Conservation (phyloP, 2,888 invertebrate species). For the Drosophila testacea region DNA sequence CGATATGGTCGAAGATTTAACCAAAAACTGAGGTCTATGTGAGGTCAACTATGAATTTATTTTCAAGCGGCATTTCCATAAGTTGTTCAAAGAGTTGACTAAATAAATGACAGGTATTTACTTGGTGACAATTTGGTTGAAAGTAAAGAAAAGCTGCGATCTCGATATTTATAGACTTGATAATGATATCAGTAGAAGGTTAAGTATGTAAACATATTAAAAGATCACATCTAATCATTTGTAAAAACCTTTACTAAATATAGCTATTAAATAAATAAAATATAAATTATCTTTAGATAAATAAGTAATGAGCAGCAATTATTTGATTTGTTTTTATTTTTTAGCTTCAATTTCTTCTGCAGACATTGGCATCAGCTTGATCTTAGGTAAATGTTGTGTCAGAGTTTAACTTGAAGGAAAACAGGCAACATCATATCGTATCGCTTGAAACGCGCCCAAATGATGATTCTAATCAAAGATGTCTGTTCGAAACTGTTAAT, state of each 20-base stretch:
- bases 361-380: constrained; percentile 9
- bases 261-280: too few relatives aligned
- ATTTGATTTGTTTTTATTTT: not conserved
- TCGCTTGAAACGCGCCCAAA: constrained; percentile 69
- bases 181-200: too few relatives aligned
- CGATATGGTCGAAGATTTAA: constrained; percentile 15
- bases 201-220: too few relatives aligned
- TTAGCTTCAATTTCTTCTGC: not conserved
- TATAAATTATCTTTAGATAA: too few relatives aligned
- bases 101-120: constrained; percentile 26
- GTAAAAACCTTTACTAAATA: too few relatives aligned
- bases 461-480: constrained; percentile 74
- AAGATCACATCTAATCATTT: too few relatives aligned
- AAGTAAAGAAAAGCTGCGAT: not conserved
- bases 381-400: constrained; percentile 32
- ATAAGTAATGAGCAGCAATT: too few relatives aligned
- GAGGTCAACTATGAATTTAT: constrained; percentile 63
- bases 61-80: constrained; percentile 35
- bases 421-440: constrained; percentile 28
- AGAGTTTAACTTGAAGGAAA: constrained; percentile 34
- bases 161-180: not conserved
- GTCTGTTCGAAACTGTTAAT: constrained; percentile 73
- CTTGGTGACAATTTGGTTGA: constrained; percentile 19
- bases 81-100: constrained; percentile 20
- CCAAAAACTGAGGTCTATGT: constrained; percentile 47